Percentiles rank a stretch among this genome's conserved stretches.
Conservation (phyloP, 2,797 vertebrate genomes). For the Platyrinchus mystaceus region DNA sequence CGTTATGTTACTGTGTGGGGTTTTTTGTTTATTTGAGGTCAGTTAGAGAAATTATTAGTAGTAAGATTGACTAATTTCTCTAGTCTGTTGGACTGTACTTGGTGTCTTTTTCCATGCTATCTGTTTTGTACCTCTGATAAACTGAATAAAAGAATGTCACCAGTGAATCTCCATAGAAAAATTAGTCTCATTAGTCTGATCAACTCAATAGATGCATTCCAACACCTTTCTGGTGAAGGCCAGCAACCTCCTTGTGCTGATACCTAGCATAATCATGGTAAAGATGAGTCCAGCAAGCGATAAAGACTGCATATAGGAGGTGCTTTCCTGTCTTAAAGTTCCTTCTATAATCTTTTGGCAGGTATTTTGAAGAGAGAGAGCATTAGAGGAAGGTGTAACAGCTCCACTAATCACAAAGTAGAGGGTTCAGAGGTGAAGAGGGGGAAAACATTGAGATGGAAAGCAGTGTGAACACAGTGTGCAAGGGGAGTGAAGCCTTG, state of each 20-base stretch:
- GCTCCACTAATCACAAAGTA: neutral
- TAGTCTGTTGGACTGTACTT: neutral
- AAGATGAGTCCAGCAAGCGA: neutral
- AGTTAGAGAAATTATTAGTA: neutral
- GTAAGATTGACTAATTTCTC: neutral
- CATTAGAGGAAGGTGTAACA: neutral
- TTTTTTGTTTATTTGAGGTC: neutral
- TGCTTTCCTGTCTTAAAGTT: neutral
- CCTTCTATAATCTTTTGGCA: neutral
- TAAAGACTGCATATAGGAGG: neutral
- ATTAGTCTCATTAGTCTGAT: neutral
- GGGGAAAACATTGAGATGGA: fast-evolving
- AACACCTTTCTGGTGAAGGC: neutral
- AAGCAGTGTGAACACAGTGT: neutral
- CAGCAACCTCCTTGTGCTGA: neutral
- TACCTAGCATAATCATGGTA: neutral
- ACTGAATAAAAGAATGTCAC: neutral
- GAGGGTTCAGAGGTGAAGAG: neutral
- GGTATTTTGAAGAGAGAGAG: neutral
- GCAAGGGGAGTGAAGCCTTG: neutral
- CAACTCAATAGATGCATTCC: neutral
- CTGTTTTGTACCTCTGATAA: constrained; percentile 1
- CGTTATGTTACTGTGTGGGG: neutral
- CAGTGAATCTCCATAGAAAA: neutral
- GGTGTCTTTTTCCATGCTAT: neutral